A percentile compares a stretch with the other conserved stretches of the same genome.
Conservation (phyloP, 2,113 vertebrate genomes). For the Taurulus bubalis region DNA sequence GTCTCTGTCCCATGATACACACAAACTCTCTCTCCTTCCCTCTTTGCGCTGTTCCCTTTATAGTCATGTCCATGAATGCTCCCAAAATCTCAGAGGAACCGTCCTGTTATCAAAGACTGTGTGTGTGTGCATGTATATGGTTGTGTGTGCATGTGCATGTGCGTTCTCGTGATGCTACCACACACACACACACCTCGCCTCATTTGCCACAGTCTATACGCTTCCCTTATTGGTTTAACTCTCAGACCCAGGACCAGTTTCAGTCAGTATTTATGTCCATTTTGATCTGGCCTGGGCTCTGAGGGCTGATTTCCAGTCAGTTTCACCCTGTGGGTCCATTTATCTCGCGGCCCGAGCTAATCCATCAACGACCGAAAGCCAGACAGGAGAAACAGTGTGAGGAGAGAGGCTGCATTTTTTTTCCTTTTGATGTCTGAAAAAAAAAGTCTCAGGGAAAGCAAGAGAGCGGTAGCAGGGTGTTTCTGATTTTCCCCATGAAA, state of each 20-base stretch:
- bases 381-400: constrained; percentile 66
- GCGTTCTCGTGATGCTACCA: constrained; percentile 65
- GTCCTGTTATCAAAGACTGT: constrained; percentile 56
- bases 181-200: constrained; percentile 62
- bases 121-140: constrained; percentile 35
- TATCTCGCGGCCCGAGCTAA: constrained; percentile 62
- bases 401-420: constrained; percentile 62
- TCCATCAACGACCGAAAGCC: constrained; percentile 71
- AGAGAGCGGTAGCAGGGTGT: constrained; percentile 63
- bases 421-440: constrained; percentile 64
- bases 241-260: constrained; percentile 64
- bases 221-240: constrained; percentile 69
- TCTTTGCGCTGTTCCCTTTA: constrained; percentile 55
- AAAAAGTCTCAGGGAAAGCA: constrained; percentile 69
- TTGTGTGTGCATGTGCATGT: constrained; percentile 44
- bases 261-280: constrained; percentile 69
- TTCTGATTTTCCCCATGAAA: constrained; percentile 75
- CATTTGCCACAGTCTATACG: constrained; percentile 62
- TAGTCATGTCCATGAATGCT: constrained; percentile 60
- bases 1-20: constrained; percentile 70
- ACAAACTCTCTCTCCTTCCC: constrained; percentile 44
- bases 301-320: constrained; percentile 68
- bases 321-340: constrained; percentile 72
- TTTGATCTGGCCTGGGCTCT: constrained; percentile 54
- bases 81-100: constrained; percentile 58